Conservation (phyloP, 2,113 vertebrate genomes). For the Psammodynastes pulverulentus region DNA sequence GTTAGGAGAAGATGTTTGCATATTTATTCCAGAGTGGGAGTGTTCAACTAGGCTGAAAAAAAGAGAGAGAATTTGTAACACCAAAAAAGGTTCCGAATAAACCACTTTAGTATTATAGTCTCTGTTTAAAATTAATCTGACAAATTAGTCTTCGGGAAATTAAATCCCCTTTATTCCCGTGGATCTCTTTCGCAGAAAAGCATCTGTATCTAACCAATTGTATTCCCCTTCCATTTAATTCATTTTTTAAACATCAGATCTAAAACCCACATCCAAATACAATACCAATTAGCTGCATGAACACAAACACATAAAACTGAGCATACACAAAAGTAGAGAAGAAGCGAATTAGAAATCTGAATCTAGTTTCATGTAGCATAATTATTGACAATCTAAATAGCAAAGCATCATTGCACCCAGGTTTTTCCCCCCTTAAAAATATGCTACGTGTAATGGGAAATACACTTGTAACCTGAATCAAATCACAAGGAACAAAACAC, state of each 20-base stretch:
- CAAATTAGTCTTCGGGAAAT: neutral
- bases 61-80: neutral
- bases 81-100: neutral
- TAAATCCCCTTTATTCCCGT: neutral
- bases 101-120: neutral
- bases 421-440: neutral
- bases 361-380: neutral
- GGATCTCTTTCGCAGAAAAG: neutral
- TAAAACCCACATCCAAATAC: neutral
- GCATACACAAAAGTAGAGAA: neutral
- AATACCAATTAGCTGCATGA: neutral
- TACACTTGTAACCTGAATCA: neutral
- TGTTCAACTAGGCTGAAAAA: neutral
- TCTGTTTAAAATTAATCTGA: neutral
- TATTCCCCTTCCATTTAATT: rapidly evolving
- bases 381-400: neutral
- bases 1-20: neutral
- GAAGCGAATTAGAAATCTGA: neutral
- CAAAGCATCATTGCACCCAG: neutral
- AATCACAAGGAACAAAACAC: neutral
- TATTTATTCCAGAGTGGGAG: neutral
- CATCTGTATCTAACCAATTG: neutral
- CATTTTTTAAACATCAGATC: neutral
- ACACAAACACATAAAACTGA: neutral
- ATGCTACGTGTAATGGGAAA: neutral